Conservation (phyloP, 2,888 invertebrate genomes). For the Thera obeliscata region DNA sequence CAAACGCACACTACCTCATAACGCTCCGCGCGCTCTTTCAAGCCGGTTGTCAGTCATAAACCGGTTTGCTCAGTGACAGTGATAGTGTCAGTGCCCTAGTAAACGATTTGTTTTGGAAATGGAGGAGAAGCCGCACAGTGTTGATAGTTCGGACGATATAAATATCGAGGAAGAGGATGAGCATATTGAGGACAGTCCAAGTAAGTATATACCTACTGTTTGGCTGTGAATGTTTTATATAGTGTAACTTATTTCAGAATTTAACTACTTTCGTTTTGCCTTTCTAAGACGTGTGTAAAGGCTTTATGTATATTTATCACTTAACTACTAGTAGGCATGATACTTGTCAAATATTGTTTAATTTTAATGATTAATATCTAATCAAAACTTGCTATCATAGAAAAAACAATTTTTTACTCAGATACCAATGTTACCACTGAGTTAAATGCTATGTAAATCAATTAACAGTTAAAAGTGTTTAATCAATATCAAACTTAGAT, state of each 20-base stretch:
- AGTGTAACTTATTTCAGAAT: not conserved
- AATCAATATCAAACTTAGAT: not conserved
- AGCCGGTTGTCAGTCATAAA: slow-evolving; percentile 80
- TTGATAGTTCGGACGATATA: slow-evolving; percentile 81
- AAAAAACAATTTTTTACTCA: too few relatives aligned
- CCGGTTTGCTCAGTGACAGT: slow-evolving; percentile 77
- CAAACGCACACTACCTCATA: slow-evolving; percentile 81
- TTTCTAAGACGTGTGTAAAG: too few relatives aligned
- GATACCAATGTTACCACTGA: too few relatives aligned
- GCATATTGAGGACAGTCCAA: slow-evolving; percentile 73
- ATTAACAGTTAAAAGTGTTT: not conserved
- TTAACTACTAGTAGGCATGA: too few relatives aligned
- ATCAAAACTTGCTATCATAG: too few relatives aligned
- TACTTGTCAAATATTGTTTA: too few relatives aligned
- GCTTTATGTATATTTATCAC: too few relatives aligned
- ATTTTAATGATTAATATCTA: too few relatives aligned
- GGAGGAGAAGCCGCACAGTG: slow-evolving; percentile 82
- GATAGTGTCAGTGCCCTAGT: slow-evolving; percentile 73
- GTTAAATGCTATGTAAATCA: too few relatives aligned
- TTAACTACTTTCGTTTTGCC: slow-evolving; percentile 11
- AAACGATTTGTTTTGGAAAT: slow-evolving; percentile 72
- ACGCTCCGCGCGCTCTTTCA: slow-evolving; percentile 79
- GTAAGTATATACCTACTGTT: slow-evolving; percentile 59
- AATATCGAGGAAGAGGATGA: slow-evolving; percentile 80
- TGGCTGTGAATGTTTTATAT: slow-evolving; percentile 1